A percentile compares a stretch with the other conserved stretches of the same genome.
Conservation (phyloP, 2,113 vertebrate species). For the Herpailurus yagouaroundi region DNA sequence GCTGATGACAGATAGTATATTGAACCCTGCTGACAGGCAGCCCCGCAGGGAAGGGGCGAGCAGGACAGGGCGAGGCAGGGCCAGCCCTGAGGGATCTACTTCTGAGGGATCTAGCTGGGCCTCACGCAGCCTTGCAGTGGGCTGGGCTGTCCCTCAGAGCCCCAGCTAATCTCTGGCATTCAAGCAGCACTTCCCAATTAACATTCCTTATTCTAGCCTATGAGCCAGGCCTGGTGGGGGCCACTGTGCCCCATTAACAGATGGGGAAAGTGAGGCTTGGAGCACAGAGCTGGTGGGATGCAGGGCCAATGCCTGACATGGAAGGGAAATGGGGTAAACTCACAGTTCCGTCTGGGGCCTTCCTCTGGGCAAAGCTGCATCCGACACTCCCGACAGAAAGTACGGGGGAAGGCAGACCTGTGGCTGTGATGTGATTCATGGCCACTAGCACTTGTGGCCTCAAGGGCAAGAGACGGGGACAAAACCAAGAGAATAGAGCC, state of each 20-base stretch:
- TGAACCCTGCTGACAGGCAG: neutral
- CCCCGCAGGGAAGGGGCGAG: neutral
- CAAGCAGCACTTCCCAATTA: neutral
- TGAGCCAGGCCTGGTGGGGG: neutral
- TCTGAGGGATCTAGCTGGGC: rapidly evolving
- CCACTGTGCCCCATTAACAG: neutral
- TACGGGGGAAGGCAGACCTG: neutral
- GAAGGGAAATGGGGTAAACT: neutral
- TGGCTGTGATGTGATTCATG: too few relatives aligned
- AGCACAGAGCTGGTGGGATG: neutral
- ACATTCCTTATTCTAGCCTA: neutral
- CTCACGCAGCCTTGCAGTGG: neutral
- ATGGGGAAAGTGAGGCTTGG: neutral
- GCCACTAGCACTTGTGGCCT: neutral
- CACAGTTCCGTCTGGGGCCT: neutral
- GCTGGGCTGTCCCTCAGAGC: neutral
- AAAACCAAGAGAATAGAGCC: neutral
- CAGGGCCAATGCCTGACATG: neutral
- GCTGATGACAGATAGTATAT: neutral
- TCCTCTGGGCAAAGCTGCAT: neutral
- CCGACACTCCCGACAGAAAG: neutral
- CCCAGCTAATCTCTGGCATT: neutral
- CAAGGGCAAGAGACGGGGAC: neutral
- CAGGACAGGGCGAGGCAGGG: neutral
- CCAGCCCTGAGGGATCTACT: neutral